Evolutionary conservation across 2,888 invertebrate species (phyloP).

Genomic region (Philereme vetulata): DNA sequence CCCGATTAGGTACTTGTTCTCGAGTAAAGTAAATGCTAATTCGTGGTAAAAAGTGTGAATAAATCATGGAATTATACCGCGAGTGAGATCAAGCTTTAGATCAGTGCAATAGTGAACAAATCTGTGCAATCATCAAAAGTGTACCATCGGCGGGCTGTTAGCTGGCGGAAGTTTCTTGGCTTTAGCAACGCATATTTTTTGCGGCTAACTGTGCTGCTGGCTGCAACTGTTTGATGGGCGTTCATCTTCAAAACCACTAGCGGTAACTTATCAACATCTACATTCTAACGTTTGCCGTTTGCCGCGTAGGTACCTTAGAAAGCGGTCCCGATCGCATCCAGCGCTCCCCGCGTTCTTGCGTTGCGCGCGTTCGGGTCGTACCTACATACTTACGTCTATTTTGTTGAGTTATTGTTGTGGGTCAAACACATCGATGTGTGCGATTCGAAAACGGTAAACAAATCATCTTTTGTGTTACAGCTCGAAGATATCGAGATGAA

Average conservation of each 20-base stretch:
- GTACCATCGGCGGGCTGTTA: constrained; percentile 62
- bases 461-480: constrained; percentile 66
- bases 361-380: constrained; percentile 70
- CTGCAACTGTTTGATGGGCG: constrained; percentile 66
- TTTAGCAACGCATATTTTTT: constrained; percentile 82
- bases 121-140: constrained; percentile 54
- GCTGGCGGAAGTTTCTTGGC: constrained; percentile 79
- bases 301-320: constrained; percentile 52
- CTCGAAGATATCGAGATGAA: constrained; percentile 70
- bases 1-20: constrained; percentile 71
- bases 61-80: constrained; percentile 68
- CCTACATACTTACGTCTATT: constrained; percentile 49
- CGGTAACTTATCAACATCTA: constrained; percentile 64
- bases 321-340: constrained; percentile 54
- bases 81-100: constrained; percentile 62
- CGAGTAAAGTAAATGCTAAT: constrained; percentile 64
- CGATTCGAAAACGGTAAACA: constrained; percentile 65
- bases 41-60: constrained; percentile 62
- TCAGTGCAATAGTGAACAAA: constrained; percentile 50
- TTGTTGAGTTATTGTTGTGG: constrained; percentile 79
- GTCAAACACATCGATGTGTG: constrained; percentile 72
- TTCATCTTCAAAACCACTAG: constrained; percentile 60
- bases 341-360: constrained; percentile 66
- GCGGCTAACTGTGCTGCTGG: constrained; percentile 67
- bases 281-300: constrained; percentile 47